Conservation (phyloP, 2,797 vertebrate species). For the Petrocephalus sullivani region DNA sequence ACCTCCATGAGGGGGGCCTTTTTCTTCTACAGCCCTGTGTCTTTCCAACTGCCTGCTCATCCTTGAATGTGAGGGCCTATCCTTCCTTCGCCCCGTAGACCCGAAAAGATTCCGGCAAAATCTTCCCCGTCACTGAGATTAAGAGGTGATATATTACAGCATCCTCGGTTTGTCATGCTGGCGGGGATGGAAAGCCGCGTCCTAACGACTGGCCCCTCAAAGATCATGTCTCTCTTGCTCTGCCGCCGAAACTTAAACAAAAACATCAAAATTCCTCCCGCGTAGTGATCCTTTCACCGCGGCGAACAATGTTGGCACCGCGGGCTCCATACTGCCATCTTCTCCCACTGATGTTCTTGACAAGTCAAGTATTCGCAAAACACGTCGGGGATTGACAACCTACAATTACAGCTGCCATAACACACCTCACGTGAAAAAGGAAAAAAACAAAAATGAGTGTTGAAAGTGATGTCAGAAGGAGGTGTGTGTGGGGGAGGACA, state of each 20-base stretch:
- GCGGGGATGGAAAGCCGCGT: neutral
- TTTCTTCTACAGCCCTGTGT: neutral
- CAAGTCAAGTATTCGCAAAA: slow-evolving; percentile 70
- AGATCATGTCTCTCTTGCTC: slow-evolving; percentile 28
- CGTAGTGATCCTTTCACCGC: slow-evolving; percentile 45
- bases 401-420: slow-evolving; percentile 78
- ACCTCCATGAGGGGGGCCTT: neutral
- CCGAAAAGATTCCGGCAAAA: neutral
- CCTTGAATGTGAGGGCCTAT: neutral
- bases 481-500: neutral
- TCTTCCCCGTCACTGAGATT: neutral
- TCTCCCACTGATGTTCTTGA: slow-evolving; percentile 64
- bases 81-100: neutral
- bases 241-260: slow-evolving; percentile 37
- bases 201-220: slow-evolving; percentile 24
- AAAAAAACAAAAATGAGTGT: slow-evolving; percentile 52
- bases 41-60: neutral
- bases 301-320: slow-evolving; percentile 60
- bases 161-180: neutral
- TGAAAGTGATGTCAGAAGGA: slow-evolving; percentile 61
- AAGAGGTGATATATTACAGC: neutral
- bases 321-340: slow-evolving; percentile 55
- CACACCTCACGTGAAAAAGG: slow-evolving; percentile 61
- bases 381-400: slow-evolving; percentile 71
- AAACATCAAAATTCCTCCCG: slow-evolving; percentile 50